Conservation (phyloP, 2,888 invertebrate genomes). For the Xylota segnis region DNA sequence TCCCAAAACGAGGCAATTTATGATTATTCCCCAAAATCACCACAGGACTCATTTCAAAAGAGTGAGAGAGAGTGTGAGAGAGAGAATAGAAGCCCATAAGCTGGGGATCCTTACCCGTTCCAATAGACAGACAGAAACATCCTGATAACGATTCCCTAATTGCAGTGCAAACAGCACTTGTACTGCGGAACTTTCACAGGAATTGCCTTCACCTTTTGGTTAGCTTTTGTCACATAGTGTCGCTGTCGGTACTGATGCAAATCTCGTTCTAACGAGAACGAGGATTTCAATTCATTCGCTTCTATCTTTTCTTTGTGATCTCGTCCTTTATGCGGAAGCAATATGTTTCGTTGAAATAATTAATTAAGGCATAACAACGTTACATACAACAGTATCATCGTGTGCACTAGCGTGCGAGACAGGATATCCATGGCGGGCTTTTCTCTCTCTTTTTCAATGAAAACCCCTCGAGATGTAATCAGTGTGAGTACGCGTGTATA, state of each 20-base stretch:
- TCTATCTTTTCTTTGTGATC: background rate
- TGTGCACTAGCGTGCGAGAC: background rate
- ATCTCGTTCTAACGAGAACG: slow-evolving; percentile 38
- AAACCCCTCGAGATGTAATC: background rate
- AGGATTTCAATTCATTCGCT: slow-evolving; percentile 11
- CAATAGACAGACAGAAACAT: slow-evolving; percentile 20
- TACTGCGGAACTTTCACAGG: slow-evolving; percentile 32
- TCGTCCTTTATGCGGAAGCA: slow-evolving; percentile 23
- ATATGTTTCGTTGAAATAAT: slow-evolving; percentile 53
- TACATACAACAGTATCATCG: background rate
- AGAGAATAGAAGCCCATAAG: slow-evolving; percentile 28
- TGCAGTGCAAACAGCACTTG: slow-evolving; percentile 46
- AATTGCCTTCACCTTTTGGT: slow-evolving; percentile 38
- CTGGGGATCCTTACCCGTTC: slow-evolving; percentile 2
- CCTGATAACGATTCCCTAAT: slow-evolving; percentile 40
- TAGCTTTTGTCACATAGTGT: slow-evolving; percentile 19
- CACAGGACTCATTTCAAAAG: slow-evolving; percentile 24
- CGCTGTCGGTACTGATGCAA: slow-evolving; percentile 40
- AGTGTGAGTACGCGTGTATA: slow-evolving; percentile 2
- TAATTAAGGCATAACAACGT: slow-evolving; percentile 58
- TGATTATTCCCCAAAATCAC: slow-evolving; percentile 52
- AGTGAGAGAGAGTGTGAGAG: too few species aligned
- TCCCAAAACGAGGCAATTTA: slow-evolving; percentile 58
- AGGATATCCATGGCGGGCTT: slow-evolving; percentile 6
- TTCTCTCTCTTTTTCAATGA: background rate